Conservation (phyloP, 2,888 invertebrate species). For the Hipparchia sbordonii region DNA sequence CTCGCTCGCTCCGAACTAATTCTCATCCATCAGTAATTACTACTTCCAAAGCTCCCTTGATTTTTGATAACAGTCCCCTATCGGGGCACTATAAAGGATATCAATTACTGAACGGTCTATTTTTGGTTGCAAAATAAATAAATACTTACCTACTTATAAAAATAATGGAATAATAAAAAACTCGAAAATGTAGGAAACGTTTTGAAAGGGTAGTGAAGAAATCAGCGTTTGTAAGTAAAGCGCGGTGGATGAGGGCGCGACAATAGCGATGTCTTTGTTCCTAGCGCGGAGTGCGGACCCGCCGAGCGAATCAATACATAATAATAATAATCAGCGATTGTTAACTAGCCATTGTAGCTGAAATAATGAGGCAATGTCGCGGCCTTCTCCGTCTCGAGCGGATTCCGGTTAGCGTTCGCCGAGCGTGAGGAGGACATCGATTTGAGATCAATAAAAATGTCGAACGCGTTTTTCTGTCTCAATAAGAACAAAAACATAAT, state of each 20-base stretch:
- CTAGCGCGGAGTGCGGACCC: constrained; percentile 52
- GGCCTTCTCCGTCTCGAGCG: constrained; percentile 61
- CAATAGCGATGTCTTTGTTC: constrained; percentile 57
- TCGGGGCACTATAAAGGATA: constrained; percentile 47
- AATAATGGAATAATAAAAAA: constrained; percentile 49
- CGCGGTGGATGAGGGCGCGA: constrained; percentile 57
- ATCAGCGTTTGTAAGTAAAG: constrained; percentile 55
- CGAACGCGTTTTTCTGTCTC: constrained; percentile 57
- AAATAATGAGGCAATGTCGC: constrained; percentile 68
- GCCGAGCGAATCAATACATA: constrained; percentile 61
- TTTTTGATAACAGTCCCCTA: constrained; percentile 63
- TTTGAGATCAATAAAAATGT: constrained; percentile 58
- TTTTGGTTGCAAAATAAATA: constrained; percentile 43
- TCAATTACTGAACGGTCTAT: constrained; percentile 47
- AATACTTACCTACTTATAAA: constrained; percentile 42
- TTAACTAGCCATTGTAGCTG: constrained; percentile 65
- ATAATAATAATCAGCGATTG: constrained; percentile 63
- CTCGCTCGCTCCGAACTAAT: constrained; percentile 48
- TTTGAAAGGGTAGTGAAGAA: constrained; percentile 60
- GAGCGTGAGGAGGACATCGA: constrained; percentile 60
- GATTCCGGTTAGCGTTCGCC: constrained; percentile 61
- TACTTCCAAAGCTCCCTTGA: constrained; percentile 54
- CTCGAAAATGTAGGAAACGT: constrained; percentile 54
- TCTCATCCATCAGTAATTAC: constrained; percentile 50
- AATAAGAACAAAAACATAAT: constrained; percentile 60